Evolutionary conservation across 2,113 vertebrate genomes (phyloP).

Genomic region (Platichthys flesus): DNA sequence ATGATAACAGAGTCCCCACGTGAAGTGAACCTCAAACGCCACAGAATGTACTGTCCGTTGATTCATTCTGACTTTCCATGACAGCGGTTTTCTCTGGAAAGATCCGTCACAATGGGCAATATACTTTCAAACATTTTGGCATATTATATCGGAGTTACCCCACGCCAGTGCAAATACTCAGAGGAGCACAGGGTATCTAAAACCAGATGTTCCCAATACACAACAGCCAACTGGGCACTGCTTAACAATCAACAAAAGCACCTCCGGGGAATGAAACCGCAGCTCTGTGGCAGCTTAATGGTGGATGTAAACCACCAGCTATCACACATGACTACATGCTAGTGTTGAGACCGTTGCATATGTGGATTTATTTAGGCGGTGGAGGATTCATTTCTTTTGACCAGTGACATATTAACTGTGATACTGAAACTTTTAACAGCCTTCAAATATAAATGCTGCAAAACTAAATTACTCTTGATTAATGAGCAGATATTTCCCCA

Average conservation of each 20-base stretch:
- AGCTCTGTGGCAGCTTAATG: constrained; percentile 1
- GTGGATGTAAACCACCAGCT: too few species aligned
- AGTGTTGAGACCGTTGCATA: too few species aligned
- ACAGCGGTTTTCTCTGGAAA: constrained; percentile 69
- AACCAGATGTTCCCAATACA: constrained; percentile 65
- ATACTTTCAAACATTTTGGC: constrained; percentile 56
- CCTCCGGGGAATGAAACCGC: constrained; percentile 24
- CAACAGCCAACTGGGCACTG: constrained; percentile 55
- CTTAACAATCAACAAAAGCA: constrained; percentile 48
- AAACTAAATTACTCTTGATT: too few species aligned
- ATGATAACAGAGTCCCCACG: constrained; percentile 19
- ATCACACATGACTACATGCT: too few species aligned
- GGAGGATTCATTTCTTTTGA: not conserved
- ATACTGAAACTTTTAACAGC: not conserved
- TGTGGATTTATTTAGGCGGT: too few species aligned
- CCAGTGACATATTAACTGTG: not conserved
- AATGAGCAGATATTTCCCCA: too few species aligned
- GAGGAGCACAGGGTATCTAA: constrained; percentile 52
- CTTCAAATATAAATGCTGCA: not conserved
- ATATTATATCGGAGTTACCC: constrained; percentile 17
- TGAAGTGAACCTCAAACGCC: constrained; percentile 38
- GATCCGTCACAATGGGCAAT: constrained; percentile 54
- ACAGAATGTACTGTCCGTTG: constrained; percentile 21
- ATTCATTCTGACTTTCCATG: constrained; percentile 52
- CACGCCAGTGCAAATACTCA: constrained; percentile 63